phyloP scores from a whole-genome alignment of 2,888 invertebrate species.

The Automeris io region DNA sequence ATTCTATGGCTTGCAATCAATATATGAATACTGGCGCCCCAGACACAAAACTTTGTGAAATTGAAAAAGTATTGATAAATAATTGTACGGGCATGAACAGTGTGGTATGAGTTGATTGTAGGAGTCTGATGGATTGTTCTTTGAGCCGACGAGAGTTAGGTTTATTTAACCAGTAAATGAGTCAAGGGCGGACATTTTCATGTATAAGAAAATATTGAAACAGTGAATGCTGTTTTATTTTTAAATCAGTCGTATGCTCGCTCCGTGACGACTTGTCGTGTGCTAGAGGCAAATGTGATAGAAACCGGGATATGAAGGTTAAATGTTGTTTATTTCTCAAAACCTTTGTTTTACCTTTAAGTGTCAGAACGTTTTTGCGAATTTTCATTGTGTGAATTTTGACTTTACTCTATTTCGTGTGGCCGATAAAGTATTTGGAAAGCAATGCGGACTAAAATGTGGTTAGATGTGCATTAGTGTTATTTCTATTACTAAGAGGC shows the following conservation, averaged over 20 bases:
- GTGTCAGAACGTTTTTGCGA: not conserved
- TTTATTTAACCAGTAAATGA: slow-evolving; percentile 33
- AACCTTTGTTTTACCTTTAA: not conserved
- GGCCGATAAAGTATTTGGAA: not conserved
- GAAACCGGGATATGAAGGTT: not conserved
- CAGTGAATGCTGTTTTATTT: slow-evolving; percentile 64
- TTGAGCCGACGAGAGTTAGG: slow-evolving; percentile 5
- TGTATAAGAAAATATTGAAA: slow-evolving; percentile 60
- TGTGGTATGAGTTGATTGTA: too few species aligned
- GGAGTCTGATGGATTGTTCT: too few species aligned
- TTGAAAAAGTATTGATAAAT: too few species aligned
- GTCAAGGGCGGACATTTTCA: slow-evolving; percentile 60
- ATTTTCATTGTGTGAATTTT: not conserved
- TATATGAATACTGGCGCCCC: too few species aligned
- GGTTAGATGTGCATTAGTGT: too few species aligned
- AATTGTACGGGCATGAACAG: too few species aligned
- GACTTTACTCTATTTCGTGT: not conserved
- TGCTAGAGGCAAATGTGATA: not conserved
- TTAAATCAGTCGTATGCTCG: slow-evolving; percentile 51
- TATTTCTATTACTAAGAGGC: too few species aligned
- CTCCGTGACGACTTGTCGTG: slow-evolving; percentile 3
- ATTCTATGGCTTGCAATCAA: too few species aligned
- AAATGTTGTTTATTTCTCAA: not conserved
- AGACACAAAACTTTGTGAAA: too few species aligned
- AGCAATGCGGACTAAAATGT: too few species aligned